phyloP scores from a whole-genome alignment of 2,888 invertebrate species.

The Galerucella pusilla region DNA sequence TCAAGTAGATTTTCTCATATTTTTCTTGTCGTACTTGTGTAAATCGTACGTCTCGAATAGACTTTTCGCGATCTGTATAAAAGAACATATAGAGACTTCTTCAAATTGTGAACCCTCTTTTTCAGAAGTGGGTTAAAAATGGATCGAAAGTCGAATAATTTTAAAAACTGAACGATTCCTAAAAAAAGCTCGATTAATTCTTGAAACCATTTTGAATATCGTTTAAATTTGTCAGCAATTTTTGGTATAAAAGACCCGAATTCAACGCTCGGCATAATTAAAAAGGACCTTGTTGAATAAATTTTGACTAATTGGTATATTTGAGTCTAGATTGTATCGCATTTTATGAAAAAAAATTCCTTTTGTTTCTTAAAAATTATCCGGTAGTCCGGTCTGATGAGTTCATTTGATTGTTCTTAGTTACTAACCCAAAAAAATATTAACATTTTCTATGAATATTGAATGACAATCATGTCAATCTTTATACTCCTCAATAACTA shows the following conservation, averaged over 20 bases:
- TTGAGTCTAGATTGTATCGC: slow-evolving; percentile 43
- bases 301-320: slow-evolving; percentile 43
- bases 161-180: no score
- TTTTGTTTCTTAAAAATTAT: slow-evolving; percentile 45
- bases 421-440: slow-evolving; percentile 40
- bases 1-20: no score
- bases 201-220: neutral
- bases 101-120: no score
- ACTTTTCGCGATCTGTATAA: no score
- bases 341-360: slow-evolving; percentile 39
- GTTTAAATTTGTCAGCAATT: neutral
- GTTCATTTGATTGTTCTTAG: slow-evolving; percentile 44
- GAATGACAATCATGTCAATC: slow-evolving; percentile 20
- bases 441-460: slow-evolving; percentile 27
- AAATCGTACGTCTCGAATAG: no score
- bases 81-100: no score
- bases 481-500: neutral
- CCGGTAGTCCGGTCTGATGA: slow-evolving; percentile 47
- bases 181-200: no score
- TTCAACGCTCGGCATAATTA: slow-evolving; percentile 25
- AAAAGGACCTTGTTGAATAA: slow-evolving; percentile 42
- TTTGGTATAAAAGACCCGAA: neutral
- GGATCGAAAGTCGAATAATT: no score
- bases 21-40: no score
- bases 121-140: no score